phyloP scores from a whole-genome alignment of 2,113 vertebrate genomes.

The Monopterus albus region DNA sequence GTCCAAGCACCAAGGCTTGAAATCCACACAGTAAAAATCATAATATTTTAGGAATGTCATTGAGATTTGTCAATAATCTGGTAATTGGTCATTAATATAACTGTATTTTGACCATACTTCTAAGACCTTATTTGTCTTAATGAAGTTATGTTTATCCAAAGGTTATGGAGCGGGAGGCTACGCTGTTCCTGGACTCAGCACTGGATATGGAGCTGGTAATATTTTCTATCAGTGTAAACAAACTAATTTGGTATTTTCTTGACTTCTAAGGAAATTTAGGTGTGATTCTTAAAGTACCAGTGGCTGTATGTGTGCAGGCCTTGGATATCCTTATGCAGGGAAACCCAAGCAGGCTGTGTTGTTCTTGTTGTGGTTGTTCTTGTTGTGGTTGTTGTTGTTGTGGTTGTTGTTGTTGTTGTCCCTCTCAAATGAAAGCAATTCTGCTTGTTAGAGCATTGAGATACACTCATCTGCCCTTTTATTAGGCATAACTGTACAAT shows the following conservation, averaged over 20 bases:
- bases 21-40: not conserved
- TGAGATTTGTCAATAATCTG: no score
- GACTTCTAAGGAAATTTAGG: not conserved
- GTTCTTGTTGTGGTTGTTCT: no score
- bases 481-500: no score
- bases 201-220: slow-evolving; percentile 68
- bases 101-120: no score
- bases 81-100: no score
- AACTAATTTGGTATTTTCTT: not conserved
- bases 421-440: not conserved
- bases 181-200: slow-evolving; percentile 27
- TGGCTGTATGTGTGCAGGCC: slow-evolving; percentile 23
- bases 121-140: not conserved
- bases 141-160: slow-evolving; percentile 22
- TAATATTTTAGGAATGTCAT: no score
- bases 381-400: no score
- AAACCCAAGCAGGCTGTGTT: slow-evolving; percentile 53
- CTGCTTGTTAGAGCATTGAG: not conserved
- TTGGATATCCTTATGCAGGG: slow-evolving; percentile 56
- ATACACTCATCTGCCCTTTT: no score
- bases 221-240: not conserved
- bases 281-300: not conserved
- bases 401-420: slow-evolving; percentile 2
- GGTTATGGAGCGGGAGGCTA: slow-evolving; percentile 55
- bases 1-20: not conserved